These are phyloP conservation scores for Acheta domesticus DNA, from an alignment of 2,888 invertebrate species.

Conservation along the genomic window DNA sequence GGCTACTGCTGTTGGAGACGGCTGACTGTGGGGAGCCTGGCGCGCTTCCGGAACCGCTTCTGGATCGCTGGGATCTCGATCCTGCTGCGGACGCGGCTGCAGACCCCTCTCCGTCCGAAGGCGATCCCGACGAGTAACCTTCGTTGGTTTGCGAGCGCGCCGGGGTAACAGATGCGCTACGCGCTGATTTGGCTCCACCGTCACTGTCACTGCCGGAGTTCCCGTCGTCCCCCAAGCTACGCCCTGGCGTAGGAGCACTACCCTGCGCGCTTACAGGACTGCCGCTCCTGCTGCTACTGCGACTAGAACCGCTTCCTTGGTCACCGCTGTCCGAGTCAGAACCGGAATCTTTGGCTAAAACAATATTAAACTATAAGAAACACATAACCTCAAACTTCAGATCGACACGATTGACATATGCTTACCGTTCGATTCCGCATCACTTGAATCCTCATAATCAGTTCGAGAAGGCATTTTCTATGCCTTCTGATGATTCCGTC, in stretches of 20 bases:
- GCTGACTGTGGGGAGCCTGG: conserved; percentile 36
- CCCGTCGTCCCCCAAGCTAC: conserved; percentile 32
- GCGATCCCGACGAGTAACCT: conserved; percentile 29
- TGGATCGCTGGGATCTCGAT: conserved; percentile 38
- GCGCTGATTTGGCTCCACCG: conserved; percentile 41
- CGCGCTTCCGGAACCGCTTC: conserved; percentile 23
- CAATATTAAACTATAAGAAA: not conserved
- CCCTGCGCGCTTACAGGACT: conserved; percentile 47
- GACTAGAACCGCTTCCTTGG: conserved; percentile 46
- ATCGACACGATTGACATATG: not conserved
- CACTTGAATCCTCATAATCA: conserved; percentile 30
- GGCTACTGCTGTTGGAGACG: conserved; percentile 38
- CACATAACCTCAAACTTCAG: not conserved
- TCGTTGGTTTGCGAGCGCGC: conserved; percentile 24
- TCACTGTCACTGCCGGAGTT: conserved; percentile 38
- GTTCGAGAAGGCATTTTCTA: not conserved
- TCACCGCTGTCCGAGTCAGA: conserved; percentile 51
- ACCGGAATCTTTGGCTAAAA: conserved; percentile 39
- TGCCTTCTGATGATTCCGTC: not conserved
- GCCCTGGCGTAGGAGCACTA: conserved; percentile 48
- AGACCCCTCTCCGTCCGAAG: conserved; percentile 22
- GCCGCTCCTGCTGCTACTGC: conserved; percentile 46
- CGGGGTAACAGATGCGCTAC: conserved; percentile 40
- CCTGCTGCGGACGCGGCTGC: conserved; percentile 38
- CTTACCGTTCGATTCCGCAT: conserved; percentile 30